Conservation (phyloP, 1,140 invertebrate genomes). For the Zaprionus davidi region DNA sequence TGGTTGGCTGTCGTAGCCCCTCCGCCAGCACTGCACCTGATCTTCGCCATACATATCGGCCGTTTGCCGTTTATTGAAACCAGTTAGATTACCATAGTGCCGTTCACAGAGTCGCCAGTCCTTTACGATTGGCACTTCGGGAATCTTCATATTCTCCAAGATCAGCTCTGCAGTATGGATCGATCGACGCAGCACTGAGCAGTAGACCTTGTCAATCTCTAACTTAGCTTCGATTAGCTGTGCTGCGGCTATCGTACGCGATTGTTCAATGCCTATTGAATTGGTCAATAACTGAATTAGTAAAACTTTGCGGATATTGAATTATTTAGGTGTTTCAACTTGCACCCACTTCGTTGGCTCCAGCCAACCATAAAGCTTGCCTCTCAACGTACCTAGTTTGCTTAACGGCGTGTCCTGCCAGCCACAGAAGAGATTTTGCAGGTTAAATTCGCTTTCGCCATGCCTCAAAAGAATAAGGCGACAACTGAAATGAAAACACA, state of each 20-base stretch:
- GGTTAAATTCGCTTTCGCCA: slow-evolving; percentile 91
- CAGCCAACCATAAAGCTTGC: background rate
- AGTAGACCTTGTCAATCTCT: slow-evolving; percentile 89
- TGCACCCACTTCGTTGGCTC: background rate
- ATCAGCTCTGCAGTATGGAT: slow-evolving; percentile 88
- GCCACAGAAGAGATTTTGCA: slow-evolving; percentile 90
- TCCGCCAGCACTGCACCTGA: slow-evolving; percentile 88
- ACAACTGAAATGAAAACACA: slow-evolving; percentile 44
- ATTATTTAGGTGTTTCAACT: no score
- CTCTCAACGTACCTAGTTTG: slow-evolving; percentile 83
- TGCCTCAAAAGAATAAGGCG: slow-evolving; percentile 88
- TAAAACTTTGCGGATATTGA: no score
- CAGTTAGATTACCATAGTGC: slow-evolving; percentile 90
- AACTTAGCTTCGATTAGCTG: slow-evolving; percentile 88
- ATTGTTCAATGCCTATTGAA: slow-evolving; percentile 84
- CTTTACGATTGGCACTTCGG: slow-evolving; percentile 86
- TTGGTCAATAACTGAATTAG: background rate
- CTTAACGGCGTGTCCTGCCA: slow-evolving; percentile 88
- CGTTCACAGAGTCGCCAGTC: slow-evolving; percentile 90
- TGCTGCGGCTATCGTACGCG: slow-evolving; percentile 88
- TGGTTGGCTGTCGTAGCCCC: slow-evolving; percentile 88
- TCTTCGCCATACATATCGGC: slow-evolving; percentile 89
- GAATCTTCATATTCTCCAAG: slow-evolving; percentile 86
- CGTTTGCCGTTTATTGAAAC: slow-evolving; percentile 89
- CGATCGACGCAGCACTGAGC: slow-evolving; percentile 88